These are phyloP conservation scores for Lepisosteus oculatus DNA, from an alignment of 2,113 vertebrate genomes.

Conservation along the genomic window DNA sequence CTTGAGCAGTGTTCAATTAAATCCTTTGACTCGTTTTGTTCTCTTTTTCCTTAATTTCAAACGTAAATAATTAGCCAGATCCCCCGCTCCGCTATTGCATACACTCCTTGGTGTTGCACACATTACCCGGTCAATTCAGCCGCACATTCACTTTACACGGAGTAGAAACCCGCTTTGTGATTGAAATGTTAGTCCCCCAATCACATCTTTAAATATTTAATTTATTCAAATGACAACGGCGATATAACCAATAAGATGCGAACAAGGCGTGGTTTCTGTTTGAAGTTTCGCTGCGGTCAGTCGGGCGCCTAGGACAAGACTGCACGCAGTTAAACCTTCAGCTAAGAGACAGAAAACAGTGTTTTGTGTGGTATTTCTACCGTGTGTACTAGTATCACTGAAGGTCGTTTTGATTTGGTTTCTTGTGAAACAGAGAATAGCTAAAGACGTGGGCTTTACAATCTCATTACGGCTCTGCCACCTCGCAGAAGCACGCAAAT, in stretches of 20 bases:
- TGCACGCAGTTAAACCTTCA: conserved; percentile 11
- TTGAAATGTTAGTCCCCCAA: conserved; percentile 31
- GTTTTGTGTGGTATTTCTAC: too few species aligned
- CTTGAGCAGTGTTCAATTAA: conserved; percentile 37
- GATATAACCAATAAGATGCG: conserved; percentile 17
- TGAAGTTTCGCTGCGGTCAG: conserved; percentile 28
- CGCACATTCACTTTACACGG: conserved; percentile 25
- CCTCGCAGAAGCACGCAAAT: background rate
- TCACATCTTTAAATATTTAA: background rate
- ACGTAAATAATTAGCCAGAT: conserved; percentile 17
- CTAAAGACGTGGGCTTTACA: background rate
- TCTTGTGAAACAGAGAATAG: too few species aligned
- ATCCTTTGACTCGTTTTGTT: conserved; percentile 5
- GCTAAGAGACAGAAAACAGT: too few species aligned
- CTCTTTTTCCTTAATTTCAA: conserved; percentile 5
- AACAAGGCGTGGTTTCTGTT: conserved; percentile 22
- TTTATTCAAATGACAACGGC: conserved; percentile 15
- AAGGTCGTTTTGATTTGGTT: too few species aligned
- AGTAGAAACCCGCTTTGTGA: conserved; percentile 23
- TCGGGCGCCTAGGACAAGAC: conserved; percentile 4
- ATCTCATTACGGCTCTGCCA: background rate
- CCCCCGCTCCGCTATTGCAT: conserved; percentile 12
- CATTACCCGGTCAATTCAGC: conserved; percentile 34
- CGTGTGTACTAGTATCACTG: too few species aligned
- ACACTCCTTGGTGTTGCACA: conserved; percentile 24